phyloP scores from a whole-genome alignment of 1,140 invertebrate genomes.

The Microplitis mediator region DNA sequence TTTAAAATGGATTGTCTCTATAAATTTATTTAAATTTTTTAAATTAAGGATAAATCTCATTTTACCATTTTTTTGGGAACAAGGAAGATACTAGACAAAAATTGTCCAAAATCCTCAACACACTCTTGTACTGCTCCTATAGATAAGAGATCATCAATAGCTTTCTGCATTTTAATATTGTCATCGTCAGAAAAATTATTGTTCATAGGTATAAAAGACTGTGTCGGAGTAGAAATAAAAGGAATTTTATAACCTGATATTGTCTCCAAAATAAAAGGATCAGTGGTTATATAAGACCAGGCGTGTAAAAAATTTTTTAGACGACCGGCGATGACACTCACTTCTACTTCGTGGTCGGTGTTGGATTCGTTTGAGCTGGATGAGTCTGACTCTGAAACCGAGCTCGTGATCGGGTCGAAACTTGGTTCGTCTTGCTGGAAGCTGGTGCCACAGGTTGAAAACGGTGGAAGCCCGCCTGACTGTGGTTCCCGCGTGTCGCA shows the following conservation, averaged over 20 bases:
- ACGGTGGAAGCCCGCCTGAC: background rate
- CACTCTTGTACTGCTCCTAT: slow-evolving; percentile 17
- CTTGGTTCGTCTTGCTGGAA: background rate
- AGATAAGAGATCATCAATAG: background rate
- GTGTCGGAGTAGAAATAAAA: slow-evolving; percentile 15
- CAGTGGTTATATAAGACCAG: slow-evolving; percentile 29
- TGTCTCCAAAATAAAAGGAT: slow-evolving; percentile 23
- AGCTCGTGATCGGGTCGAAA: no score
- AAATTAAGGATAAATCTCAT: slow-evolving; percentile 39
- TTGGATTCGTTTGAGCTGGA: background rate
- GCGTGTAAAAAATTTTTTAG: slow-evolving; percentile 19
- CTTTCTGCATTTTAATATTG: background rate
- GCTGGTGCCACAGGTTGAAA: background rate
- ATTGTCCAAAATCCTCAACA: slow-evolving; percentile 19
- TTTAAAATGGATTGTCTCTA: slow-evolving; percentile 35
- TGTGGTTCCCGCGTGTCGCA: slow-evolving; percentile 1
- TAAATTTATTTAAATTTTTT: slow-evolving; percentile 38
- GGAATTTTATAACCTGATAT: slow-evolving; percentile 33
- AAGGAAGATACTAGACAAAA: slow-evolving; percentile 36
- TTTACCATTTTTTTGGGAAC: slow-evolving; percentile 36
- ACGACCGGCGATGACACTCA: slow-evolving; percentile 19
- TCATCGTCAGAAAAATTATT: background rate
- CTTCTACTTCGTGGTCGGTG: slow-evolving; percentile 3
- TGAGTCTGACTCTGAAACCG: background rate
- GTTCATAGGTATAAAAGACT: background rate